phyloP scores from a whole-genome alignment of 2,797 vertebrate genomes.

The Aythya fuligula region DNA sequence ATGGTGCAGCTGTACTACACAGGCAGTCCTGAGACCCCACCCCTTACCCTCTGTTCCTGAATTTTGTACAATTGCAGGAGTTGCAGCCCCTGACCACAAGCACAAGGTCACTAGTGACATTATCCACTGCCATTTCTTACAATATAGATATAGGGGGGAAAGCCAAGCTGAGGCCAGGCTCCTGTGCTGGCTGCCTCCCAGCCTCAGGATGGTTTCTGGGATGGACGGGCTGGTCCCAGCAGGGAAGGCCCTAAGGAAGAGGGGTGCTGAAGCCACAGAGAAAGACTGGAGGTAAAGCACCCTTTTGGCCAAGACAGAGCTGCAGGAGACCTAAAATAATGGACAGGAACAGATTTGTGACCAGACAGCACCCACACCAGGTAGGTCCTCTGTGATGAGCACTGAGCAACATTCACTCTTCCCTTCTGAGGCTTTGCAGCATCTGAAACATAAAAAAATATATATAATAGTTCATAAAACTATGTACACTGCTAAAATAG shows the following conservation, averaged over 20 bases:
- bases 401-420: not conserved
- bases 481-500: not conserved
- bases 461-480: not conserved
- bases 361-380: not conserved
- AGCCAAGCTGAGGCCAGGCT: not conserved
- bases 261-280: not conserved
- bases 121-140: not conserved
- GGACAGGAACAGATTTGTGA: not conserved
- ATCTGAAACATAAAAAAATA: not conserved
- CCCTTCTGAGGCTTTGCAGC: constrained; percentile 9
- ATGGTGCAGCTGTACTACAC: fast-evolving
- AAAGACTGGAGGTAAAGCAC: not conserved
- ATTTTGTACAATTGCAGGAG: not conserved
- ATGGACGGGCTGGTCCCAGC: not conserved
- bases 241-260: not conserved
- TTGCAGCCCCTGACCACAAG: not conserved
- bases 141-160: fast-evolving
- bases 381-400: not conserved
- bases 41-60: not conserved
- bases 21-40: not conserved
- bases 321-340: not conserved
- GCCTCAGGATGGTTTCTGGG: not conserved
- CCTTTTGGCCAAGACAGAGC: not conserved
- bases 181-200: not conserved
- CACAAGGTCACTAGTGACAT: not conserved